A percentile compares a stretch with the other conserved stretches of the same genome.
Conservation (phyloP, 37 sponge, comb jelly and placozoan genomes). For the Oopsacas minuta region DNA sequence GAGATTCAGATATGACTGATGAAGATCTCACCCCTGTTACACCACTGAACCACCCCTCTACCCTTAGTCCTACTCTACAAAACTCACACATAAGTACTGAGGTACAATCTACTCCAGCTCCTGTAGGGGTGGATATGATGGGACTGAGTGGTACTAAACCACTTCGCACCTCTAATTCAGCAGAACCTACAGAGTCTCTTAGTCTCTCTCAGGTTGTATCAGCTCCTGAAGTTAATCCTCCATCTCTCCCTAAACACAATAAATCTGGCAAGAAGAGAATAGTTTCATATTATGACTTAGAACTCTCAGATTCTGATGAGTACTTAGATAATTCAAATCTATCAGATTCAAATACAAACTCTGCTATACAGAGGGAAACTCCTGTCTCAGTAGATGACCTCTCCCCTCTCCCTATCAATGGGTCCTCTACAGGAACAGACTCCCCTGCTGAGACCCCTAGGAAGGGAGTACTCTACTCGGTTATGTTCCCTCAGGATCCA, state of each 20-base stretch:
- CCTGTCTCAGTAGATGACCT: not conserved
- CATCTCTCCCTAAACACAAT: not conserved
- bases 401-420: not conserved
- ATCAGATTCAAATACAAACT: not conserved
- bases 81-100: not conserved
- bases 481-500: constrained; percentile 27
- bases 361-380: not conserved
- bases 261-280: not conserved
- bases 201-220: not conserved
- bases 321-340: not conserved
- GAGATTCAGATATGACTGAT: not conserved
- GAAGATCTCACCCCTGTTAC: not conserved
- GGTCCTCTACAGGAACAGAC: not conserved
- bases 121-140: not conserved
- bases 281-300: not conserved
- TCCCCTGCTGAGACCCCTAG: not conserved
- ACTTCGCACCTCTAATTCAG: not conserved
- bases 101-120: not conserved
- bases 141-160: not conserved
- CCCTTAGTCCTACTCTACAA: not conserved
- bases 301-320: not conserved
- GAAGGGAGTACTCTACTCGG: constrained; percentile 17
- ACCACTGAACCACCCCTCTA: not conserved
- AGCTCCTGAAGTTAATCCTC: not conserved
- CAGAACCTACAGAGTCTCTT: not conserved